Conservation (phyloP, 2,888 invertebrate species). For the Phasia obesa region DNA sequence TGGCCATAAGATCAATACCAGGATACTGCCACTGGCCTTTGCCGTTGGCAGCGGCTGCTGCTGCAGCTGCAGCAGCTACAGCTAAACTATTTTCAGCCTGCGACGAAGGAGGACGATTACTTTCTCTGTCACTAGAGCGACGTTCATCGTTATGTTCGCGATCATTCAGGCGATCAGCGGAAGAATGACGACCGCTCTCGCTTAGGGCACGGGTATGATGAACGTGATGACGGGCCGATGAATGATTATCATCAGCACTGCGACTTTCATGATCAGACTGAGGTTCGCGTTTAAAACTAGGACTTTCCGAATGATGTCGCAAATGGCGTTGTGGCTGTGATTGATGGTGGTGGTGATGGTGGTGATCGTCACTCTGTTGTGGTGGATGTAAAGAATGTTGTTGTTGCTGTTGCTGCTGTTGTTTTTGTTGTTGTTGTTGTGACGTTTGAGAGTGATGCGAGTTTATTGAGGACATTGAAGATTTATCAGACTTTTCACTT, state of each 20-base stretch:
- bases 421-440: constrained; percentile 49
- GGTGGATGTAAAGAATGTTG: constrained; percentile 45
- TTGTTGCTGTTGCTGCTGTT: constrained; percentile 45
- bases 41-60: constrained; percentile 80
- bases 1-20: constrained; percentile 91
- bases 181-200: constrained; percentile 71
- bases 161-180: constrained; percentile 77
- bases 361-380: constrained; percentile 51
- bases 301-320: constrained; percentile 79
- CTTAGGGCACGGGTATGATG: constrained; percentile 54
- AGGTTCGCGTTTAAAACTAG: constrained; percentile 80
- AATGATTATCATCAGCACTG: constrained; percentile 73
- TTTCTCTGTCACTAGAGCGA: constrained; percentile 75
- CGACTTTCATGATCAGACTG: constrained; percentile 79
- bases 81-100: constrained; percentile 78
- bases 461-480: constrained; percentile 73
- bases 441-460: constrained; percentile 60
- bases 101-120: constrained; percentile 80
- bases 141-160: constrained; percentile 75
- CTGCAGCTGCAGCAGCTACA: constrained; percentile 78
- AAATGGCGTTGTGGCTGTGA: constrained; percentile 72
- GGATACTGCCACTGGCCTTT: constrained; percentile 87
- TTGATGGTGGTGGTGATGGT: constrained; percentile 58
- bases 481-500: constrained; percentile 81
- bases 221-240: constrained; percentile 66